Conservation (phyloP, 2,797 vertebrate species). For the Podarcis lilfordi region DNA sequence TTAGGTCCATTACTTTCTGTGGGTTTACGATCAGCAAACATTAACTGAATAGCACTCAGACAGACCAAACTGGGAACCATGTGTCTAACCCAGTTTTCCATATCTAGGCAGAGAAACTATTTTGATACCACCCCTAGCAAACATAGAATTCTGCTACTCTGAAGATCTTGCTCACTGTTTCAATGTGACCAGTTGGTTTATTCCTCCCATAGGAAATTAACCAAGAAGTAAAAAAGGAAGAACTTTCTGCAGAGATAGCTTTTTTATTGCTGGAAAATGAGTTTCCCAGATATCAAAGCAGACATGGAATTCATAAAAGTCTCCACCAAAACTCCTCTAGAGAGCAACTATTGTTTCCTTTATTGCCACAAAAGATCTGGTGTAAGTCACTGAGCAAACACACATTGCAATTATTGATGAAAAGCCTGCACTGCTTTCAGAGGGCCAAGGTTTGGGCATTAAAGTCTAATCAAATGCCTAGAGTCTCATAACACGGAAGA, state of each 20-base stretch:
- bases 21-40: too few species aligned
- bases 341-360: background rate
- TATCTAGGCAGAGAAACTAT: background rate
- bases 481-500: background rate
- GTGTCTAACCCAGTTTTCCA: background rate
- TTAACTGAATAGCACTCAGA: too few species aligned
- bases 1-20: too few species aligned
- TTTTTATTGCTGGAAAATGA: constrained; percentile 15
- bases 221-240: background rate
- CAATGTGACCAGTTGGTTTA: constrained; percentile 7
- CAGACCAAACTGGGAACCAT: background rate
- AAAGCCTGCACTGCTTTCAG: background rate
- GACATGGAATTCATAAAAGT: background rate
- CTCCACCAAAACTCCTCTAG: background rate
- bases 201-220: constrained; percentile 24
- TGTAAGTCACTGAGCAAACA: background rate
- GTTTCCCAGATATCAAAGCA: constrained; percentile 10
- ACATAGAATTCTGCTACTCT: background rate
- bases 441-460: background rate
- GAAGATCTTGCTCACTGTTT: background rate
- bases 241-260: background rate
- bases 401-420: background rate
- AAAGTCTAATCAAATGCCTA: background rate
- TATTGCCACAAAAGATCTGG: constrained; percentile 1
- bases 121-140: background rate